Evolutionary conservation across 2,113 vertebrate genomes (phyloP).

Genomic region (Plectropomus leopardus): DNA sequence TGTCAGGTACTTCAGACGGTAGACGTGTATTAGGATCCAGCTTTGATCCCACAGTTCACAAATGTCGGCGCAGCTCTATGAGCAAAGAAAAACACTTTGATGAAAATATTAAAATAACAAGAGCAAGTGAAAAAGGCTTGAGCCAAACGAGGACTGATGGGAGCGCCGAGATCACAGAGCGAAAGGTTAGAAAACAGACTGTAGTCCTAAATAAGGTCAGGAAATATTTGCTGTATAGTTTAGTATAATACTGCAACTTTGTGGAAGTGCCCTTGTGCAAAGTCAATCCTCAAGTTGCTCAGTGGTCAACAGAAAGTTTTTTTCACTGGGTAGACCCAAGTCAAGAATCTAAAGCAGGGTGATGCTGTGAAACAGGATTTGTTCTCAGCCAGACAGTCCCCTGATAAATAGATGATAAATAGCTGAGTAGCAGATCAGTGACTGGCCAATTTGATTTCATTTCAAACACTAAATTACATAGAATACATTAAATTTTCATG

Average conservation of each 20-base stretch:
- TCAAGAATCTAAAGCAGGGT: conserved; percentile 7
- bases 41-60: conserved; percentile 51
- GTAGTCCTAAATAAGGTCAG: background rate
- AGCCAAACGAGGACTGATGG: conserved; percentile 14
- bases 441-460: conserved; percentile 1
- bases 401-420: background rate
- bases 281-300: conserved; percentile 2
- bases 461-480: background rate
- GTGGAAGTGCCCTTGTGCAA: conserved; percentile 24
- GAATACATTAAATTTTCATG: background rate
- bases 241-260: background rate
- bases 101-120: conserved; percentile 44
- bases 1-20: conserved; percentile 12
- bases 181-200: conserved; percentile 29
- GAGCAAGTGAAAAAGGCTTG: conserved; percentile 22
- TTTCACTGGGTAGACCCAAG: background rate
- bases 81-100: conserved; percentile 19
- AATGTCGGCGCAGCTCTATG: conserved; percentile 30
- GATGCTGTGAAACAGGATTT: background rate
- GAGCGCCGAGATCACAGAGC: conserved; percentile 4
- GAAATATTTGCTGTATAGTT: background rate
- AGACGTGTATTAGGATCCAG: background rate
- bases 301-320: background rate
- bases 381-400: background rate
- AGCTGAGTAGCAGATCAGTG: background rate